These are phyloP conservation scores for Helicoverpa assulta DNA, from an alignment of 2,888 invertebrate species.

Conservation along the genomic window DNA sequence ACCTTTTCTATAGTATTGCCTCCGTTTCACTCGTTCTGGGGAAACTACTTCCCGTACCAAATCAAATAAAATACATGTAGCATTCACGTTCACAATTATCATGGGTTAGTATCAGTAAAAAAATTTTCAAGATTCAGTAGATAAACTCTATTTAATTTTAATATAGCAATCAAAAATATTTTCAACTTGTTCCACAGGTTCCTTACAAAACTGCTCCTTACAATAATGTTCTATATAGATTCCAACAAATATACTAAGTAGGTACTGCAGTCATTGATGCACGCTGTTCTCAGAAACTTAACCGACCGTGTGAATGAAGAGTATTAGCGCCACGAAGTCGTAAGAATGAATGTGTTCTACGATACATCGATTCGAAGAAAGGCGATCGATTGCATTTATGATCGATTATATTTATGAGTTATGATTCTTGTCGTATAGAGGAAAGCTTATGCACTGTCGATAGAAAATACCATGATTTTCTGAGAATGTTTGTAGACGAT, in stretches of 20 bases:
- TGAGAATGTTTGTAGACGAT: neutral
- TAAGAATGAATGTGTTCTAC: slow-evolving; percentile 42
- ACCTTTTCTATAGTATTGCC: too few relatives aligned
- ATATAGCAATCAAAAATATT: neutral
- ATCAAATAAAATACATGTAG: too few relatives aligned
- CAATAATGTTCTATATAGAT: neutral
- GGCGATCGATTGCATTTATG: slow-evolving; percentile 18
- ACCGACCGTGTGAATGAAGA: slow-evolving; percentile 39
- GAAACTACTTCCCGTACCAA: too few relatives aligned
- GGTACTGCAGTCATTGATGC: neutral
- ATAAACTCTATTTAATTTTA: too few relatives aligned
- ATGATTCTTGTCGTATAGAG: neutral
- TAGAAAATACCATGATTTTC: neutral
- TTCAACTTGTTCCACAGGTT: neutral
- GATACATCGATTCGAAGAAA: slow-evolving; percentile 42
- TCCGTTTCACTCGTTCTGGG: too few relatives aligned
- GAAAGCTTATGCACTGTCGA: neutral
- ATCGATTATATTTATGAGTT: slow-evolving; percentile 4
- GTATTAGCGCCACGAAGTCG: slow-evolving; percentile 35
- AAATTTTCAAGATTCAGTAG: too few relatives aligned
- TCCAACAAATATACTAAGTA: slow-evolving; percentile 9
- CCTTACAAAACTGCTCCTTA: neutral
- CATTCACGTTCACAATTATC: too few relatives aligned
- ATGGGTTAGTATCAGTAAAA: too few relatives aligned
- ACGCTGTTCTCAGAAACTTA: slow-evolving; percentile 33